These are phyloP conservation scores for Lissonota sp. DNA, from an alignment of 2,888 invertebrate species.

Conservation along the genomic window DNA sequence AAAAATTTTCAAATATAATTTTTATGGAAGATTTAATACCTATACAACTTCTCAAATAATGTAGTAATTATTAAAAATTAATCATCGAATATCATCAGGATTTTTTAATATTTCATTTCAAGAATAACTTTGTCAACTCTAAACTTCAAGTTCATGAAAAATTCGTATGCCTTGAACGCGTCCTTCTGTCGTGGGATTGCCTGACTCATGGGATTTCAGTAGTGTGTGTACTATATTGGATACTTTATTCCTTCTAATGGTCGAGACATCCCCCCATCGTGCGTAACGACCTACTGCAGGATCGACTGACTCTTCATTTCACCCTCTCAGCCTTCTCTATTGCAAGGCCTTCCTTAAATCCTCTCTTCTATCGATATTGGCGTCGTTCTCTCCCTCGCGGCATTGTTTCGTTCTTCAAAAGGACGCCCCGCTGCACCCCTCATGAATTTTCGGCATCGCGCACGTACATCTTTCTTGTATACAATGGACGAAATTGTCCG, in stretches of 20 bases:
- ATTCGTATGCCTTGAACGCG: conserved; percentile 50
- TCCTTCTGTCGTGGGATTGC: conserved; percentile 72
- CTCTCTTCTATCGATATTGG: conserved; percentile 36
- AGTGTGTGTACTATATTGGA: conserved; percentile 6
- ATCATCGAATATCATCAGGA: no score
- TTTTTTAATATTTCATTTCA: no score
- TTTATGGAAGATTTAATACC: no score
- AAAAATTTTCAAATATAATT: no score
- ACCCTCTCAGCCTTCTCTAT: conserved; percentile 6
- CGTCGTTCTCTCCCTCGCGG: conserved; percentile 11
- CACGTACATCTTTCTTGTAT: conserved; percentile 25
- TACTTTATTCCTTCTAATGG: conserved; percentile 58
- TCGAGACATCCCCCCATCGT: conserved; percentile 40
- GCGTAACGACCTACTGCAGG: conserved; percentile 53
- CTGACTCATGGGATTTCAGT: conserved; percentile 68
- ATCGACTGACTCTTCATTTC: conserved; percentile 34
- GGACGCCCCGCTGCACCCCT: neutral
- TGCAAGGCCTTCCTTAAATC: conserved; percentile 19
- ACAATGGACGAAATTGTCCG: neutral
- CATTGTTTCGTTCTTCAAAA: neutral
- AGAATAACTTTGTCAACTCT: no score
- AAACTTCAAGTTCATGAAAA: conserved; percentile 1
- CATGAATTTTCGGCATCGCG: conserved; percentile 41
- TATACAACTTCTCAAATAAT: no score
- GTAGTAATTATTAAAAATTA: no score